Evolutionary conservation across 2,113 vertebrate species (phyloP).

Genomic region (Peromyscus californicus): DNA sequence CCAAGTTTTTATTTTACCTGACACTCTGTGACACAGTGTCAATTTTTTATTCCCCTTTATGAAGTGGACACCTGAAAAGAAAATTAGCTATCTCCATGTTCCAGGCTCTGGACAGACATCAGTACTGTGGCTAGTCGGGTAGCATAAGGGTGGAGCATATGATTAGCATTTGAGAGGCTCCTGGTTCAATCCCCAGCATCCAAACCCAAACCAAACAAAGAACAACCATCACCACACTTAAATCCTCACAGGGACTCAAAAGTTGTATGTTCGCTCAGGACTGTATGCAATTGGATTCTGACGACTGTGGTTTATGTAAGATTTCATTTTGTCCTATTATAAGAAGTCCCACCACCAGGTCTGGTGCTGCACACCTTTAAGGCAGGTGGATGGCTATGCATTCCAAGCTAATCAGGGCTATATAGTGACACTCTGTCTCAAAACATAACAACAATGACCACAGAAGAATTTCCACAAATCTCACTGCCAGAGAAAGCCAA

Average conservation of each 20-base stretch:
- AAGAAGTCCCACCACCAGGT: neutral
- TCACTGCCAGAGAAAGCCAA: neutral
- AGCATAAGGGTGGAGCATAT: neutral
- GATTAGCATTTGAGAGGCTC: neutral
- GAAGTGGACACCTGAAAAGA: constrained; percentile 36
- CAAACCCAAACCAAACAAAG: neutral
- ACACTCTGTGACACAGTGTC: constrained; percentile 5
- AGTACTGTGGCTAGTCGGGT: neutral
- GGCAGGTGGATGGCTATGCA: neutral
- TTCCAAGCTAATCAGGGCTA: neutral
- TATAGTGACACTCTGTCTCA: neutral
- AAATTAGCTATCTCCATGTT: neutral
- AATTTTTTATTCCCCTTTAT: neutral
- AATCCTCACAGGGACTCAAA: neutral
- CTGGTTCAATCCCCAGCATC: neutral
- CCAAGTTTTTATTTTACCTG: neutral
- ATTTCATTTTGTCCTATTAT: neutral
- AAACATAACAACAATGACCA: neutral
- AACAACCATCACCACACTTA: neutral
- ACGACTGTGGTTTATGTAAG: neutral
- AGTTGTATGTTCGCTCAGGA: neutral
- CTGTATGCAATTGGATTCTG: neutral
- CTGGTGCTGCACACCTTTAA: neutral
- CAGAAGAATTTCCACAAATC: constrained; percentile 18
- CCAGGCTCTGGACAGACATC: neutral